Evolutionary conservation across 2,797 vertebrate species (phyloP).

Genomic region (Fundulus diaphanus): DNA sequence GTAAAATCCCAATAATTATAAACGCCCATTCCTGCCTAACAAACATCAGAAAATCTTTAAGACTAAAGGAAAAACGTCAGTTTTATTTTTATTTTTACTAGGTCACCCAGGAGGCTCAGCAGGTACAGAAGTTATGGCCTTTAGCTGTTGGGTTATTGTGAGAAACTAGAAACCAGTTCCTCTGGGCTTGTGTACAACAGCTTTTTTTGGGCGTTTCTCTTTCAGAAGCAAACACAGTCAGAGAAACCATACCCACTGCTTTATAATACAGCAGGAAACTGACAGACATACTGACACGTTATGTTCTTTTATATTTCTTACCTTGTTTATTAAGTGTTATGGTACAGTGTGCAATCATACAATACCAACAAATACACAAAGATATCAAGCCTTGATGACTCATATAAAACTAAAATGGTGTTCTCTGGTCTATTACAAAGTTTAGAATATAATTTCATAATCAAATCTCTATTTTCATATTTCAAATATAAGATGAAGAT

Average conservation of each 20-base stretch:
- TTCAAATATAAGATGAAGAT: too few species aligned
- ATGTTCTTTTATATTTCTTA: not conserved
- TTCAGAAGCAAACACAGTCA: conserved; percentile 13
- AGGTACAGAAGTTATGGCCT: conserved; percentile 55
- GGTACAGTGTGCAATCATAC: not conserved
- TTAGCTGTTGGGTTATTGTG: conserved; percentile 21
- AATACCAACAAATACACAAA: not conserved
- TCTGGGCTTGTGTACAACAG: conserved; percentile 26
- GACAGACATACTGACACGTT: conserved; percentile 3
- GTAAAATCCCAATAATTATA: not conserved
- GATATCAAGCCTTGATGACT: not conserved
- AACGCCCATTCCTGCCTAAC: not conserved
- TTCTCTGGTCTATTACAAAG: not conserved
- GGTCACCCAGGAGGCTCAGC: not conserved
- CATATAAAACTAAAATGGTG: not conserved
- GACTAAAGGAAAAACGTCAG: not conserved
- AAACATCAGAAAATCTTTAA: not conserved
- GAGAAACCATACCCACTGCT: conserved; percentile 38
- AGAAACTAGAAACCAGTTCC: conserved; percentile 69
- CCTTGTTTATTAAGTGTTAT: not conserved
- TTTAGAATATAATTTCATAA: not conserved
- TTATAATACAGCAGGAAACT: not conserved
- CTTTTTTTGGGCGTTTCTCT: conserved; percentile 45
- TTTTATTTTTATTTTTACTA: not conserved
- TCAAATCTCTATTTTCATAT: not conserved